Percentiles rank a stretch among this genome's conserved stretches.
phyloP scores from a whole-genome alignment of 2,888 invertebrate genomes.

The Blastobasis adustella region DNA sequence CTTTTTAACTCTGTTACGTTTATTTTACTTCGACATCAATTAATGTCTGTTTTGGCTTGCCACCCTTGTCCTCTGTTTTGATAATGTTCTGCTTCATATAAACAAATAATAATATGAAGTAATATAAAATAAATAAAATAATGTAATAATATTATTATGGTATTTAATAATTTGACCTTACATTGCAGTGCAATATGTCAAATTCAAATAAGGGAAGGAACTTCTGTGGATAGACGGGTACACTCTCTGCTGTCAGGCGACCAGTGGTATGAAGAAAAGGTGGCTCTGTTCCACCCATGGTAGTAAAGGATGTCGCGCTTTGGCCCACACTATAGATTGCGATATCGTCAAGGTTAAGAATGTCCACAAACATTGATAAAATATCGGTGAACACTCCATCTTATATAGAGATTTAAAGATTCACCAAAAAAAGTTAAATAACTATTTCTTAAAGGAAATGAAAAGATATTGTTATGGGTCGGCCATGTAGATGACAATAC shows the following conservation, averaged over 20 bases:
- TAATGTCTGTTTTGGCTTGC: no score
- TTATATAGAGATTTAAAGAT: no score
- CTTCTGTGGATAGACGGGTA: constrained; percentile 22
- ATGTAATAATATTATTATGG: not conserved
- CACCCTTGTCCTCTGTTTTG: no score
- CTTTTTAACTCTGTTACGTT: no score
- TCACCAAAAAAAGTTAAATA: no score
- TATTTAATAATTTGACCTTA: not conserved
- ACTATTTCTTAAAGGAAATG: no score
- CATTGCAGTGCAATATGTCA: constrained; percentile 23
- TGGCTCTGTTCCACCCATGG: constrained; percentile 23
- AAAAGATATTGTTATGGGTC: no score
- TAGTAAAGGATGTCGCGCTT: not conserved
- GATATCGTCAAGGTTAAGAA: not conserved
- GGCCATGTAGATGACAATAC: no score
- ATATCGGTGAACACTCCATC: constrained; percentile 1
- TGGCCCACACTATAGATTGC: not conserved
- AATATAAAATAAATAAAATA: no score
- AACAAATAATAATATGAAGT: no score
- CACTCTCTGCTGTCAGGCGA: constrained; percentile 23
- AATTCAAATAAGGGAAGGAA: constrained; percentile 23
- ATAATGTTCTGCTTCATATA: no score
- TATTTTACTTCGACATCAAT: no score
- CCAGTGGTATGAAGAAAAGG: constrained; percentile 18
- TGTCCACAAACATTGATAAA: not conserved